Evolutionary conservation across 2,797 vertebrate species (phyloP), one percentile per base, ranked within the genome.

Genomic region (Myotis planiceps): DNA sequence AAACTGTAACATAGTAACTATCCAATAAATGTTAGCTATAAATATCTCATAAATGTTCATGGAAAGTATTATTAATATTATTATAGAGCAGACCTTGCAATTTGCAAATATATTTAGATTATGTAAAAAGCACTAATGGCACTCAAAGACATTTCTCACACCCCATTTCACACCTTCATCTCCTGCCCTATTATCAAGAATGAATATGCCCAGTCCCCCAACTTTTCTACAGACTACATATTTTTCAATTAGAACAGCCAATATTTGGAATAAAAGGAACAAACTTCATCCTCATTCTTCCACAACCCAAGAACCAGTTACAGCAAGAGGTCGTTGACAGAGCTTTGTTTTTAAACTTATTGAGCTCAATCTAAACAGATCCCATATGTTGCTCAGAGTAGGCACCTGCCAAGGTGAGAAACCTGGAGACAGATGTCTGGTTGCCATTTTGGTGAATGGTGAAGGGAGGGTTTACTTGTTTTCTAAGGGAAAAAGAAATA

Each of bases 291-390:
- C 49, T 97, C 68, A 53, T 89, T 90, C 90, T 95, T 95, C 81
- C 29, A 15, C 55, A 95, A 76, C 87, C 71, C 37, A 88, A 92
- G 81, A 98, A 96, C 58, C 97, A 97, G 96, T 63, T 97, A 92
- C 14, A 95, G 68, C 83, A 34, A 88, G 76, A 94, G 97, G 95
- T 79, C 94, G 92, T 25, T 82, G 82, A 87, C 34, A 89, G 66
- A 92, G 19, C 78, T 69, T 45, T 83, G 76, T 88, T 96, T 96
- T 90, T 8, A 1, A 80, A 84, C 88, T 86, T 96, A 71, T 80
- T 88, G 84, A 85, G 75, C 82, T 95, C 94, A 96, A 97, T 29
- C 1, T 96, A 96, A 98, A 94, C 72, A 96, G 96, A 96, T 16
- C 78, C 95, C 51, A 47, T 76, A 69, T 85, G 96, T 55, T 82